Percentiles rank a stretch among this genome's conserved stretches.
Conservation (phyloP, 2,888 invertebrate genomes). For the Tanytarsus gracilentus region DNA sequence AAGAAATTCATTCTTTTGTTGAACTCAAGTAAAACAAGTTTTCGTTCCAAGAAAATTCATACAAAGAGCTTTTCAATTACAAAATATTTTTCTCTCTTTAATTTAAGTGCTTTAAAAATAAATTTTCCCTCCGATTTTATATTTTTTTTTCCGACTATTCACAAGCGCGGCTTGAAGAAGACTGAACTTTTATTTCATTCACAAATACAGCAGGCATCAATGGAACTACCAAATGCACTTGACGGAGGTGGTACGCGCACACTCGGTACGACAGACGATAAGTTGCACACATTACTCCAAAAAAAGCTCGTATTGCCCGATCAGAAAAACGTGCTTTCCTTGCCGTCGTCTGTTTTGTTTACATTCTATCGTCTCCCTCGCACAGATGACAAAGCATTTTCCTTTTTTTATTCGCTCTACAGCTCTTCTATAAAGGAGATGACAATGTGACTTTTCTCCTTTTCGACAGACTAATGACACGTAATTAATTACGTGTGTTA, state of each 20-base stretch:
- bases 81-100: too few species aligned
- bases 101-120: background rate
- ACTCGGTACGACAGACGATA: constrained; percentile 1
- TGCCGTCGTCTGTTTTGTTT: constrained; percentile 2
- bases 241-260: background rate
- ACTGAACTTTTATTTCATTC: constrained; percentile 1
- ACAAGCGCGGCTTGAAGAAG: background rate
- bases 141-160: background rate
- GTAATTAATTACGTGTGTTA: constrained; percentile 17
- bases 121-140: too few species aligned
- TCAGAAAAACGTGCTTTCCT: constrained; percentile 2
- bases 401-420: background rate
- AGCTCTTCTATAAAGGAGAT: too few species aligned
- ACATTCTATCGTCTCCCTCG: background rate
- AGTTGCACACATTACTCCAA: background rate
- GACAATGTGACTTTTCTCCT: too few species aligned
- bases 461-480: constrained; percentile 1
- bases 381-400: background rate
- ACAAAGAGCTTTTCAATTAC: too few species aligned
- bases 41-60: too few species aligned
- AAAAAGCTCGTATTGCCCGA: background rate
- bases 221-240: constrained; percentile 1
- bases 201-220: background rate
- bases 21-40: too few species aligned
- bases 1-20: too few species aligned